A percentile compares a stretch with the other conserved stretches of the same genome.
phyloP scores from a whole-genome alignment of 2,113 vertebrate genomes.

The Zeus faber region DNA sequence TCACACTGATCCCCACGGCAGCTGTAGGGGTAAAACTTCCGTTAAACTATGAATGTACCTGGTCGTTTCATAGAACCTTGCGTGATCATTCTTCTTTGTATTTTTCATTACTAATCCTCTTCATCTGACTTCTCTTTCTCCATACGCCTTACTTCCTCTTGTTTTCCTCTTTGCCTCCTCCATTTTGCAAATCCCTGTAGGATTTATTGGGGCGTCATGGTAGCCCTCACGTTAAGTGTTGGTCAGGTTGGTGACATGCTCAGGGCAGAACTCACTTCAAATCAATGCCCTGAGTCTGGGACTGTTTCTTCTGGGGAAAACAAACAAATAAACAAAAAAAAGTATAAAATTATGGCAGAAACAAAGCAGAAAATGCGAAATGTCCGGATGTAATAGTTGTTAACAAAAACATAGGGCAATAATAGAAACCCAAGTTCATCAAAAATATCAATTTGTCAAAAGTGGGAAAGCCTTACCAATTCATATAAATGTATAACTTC shows the following conservation, averaged over 20 bases:
- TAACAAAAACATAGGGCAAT: too few relatives aligned
- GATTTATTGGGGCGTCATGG: not conserved
- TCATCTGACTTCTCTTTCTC: too few relatives aligned
- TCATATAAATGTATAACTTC: too few relatives aligned
- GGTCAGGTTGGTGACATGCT: not conserved
- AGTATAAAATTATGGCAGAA: not conserved
- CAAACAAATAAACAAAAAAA: not conserved
- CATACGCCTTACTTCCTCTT: too few relatives aligned
- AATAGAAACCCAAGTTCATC: not conserved
- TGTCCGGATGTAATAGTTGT: too few relatives aligned
- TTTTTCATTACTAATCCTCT: not conserved
- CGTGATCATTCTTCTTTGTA: too few relatives aligned
- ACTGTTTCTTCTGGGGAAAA: slow-evolving; percentile 20
- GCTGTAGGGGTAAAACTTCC: too few relatives aligned
- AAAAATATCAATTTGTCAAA: not conserved
- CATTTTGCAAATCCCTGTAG: slow-evolving; percentile 1
- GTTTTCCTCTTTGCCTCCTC: not conserved
- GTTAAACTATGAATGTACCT: too few relatives aligned
- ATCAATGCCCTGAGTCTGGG: slow-evolving; percentile 50
- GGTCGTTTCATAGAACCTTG: too few relatives aligned
- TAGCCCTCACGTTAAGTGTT: slow-evolving; percentile 1
- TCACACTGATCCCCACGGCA: too few relatives aligned
- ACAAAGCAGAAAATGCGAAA: too few relatives aligned
- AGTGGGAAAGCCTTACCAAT: too few relatives aligned
- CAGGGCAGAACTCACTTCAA: slow-evolving; percentile 51